A percentile compares a stretch with the other conserved stretches of the same genome.
phyloP scores from a whole-genome alignment of 53 echinoderm and acorn worm genomes.

The Apostichopus leukothele region DNA sequence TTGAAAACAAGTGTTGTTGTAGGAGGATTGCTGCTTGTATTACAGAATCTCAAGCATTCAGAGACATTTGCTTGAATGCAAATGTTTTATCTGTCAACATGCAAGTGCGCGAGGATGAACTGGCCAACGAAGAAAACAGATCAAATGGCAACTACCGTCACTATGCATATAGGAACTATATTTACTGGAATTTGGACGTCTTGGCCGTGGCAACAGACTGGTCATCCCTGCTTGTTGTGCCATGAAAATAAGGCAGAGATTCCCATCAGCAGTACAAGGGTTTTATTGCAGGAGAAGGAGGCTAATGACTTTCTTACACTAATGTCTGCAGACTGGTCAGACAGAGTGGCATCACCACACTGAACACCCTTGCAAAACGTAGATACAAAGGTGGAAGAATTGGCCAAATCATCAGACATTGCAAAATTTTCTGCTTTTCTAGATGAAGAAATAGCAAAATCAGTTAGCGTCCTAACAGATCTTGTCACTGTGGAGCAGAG shows the following conservation, averaged over 20 bases:
- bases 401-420: background rate
- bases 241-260: constrained; percentile 1
- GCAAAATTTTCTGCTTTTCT: background rate
- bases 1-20: too few species aligned
- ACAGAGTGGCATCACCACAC: constrained; percentile 18
- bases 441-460: background rate
- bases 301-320: constrained; percentile 19
- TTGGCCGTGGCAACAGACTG: constrained; percentile 34
- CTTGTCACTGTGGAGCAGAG: background rate
- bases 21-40: too few species aligned
- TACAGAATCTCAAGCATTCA: too few species aligned
- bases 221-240: constrained; percentile 34
- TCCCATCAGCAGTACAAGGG: constrained; percentile 28
- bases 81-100: too few species aligned
- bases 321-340: constrained; percentile 4
- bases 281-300: constrained; percentile 24
- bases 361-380: background rate
- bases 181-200: constrained; percentile 9
- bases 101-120: too few species aligned
- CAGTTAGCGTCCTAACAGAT: background rate
- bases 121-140: too few species aligned
- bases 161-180: background rate
- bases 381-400: background rate
- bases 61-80: too few species aligned
- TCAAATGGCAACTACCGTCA: too few species aligned